A percentile compares a stretch with the other conserved stretches of the same genome.
These are phyloP conservation scores for Indicator indicator DNA, from an alignment of 2,113 vertebrate species.

Conservation along the genomic window DNA sequence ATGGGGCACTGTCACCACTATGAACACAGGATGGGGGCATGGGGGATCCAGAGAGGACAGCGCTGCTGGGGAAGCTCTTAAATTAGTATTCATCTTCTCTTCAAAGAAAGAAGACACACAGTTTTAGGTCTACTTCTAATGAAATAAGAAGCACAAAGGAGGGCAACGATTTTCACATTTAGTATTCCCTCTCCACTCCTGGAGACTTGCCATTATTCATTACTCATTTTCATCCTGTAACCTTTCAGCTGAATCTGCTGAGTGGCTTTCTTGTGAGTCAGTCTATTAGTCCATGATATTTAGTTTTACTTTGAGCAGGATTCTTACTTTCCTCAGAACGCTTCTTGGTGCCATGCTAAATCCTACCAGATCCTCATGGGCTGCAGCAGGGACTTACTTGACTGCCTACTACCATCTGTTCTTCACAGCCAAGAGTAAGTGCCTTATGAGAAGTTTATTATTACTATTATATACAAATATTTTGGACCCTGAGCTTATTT, in stretches of 20 bases:
- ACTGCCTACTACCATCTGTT: not conserved
- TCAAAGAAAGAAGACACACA: not conserved
- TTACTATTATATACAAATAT: not conserved
- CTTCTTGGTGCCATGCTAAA: not conserved
- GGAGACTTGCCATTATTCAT: not conserved
- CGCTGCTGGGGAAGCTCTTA: not conserved
- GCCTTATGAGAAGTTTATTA: not conserved
- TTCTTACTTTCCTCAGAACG: not conserved
- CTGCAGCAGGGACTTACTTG: not conserved
- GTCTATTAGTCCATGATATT: not conserved
- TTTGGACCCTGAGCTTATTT: not conserved
- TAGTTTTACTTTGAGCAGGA: not conserved
- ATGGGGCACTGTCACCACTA: accelerated
- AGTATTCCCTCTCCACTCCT: not conserved
- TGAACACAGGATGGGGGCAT: not conserved
- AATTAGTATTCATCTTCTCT: not conserved
- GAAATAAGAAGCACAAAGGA: not conserved
- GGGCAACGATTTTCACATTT: not conserved
- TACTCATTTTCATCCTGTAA: not conserved
- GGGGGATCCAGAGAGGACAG: not conserved
- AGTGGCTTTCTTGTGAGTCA: not conserved
- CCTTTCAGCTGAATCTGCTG: conserved; percentile 3
- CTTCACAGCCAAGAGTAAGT: not conserved
- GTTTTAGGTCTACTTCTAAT: not conserved
- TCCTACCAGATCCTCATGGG: not conserved